Evolutionary conservation across 2,113 vertebrate genomes (phyloP).

Genomic region (Ceyx margarethae): DNA sequence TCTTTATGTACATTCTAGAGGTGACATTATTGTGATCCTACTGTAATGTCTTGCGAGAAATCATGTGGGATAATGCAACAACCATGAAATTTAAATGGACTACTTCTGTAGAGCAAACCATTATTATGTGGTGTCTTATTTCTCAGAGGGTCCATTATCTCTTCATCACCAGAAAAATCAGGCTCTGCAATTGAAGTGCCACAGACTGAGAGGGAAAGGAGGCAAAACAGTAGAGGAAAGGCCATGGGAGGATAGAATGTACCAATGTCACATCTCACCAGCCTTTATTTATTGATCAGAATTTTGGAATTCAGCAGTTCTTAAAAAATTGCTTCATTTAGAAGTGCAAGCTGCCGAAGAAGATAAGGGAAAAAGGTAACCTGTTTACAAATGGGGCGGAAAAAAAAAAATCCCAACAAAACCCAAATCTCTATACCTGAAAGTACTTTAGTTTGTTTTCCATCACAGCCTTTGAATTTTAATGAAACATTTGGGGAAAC

Average conservation of each 20-base stretch:
- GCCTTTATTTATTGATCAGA: neutral
- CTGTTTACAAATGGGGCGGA: neutral
- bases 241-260: neutral
- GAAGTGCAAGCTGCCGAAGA: slow-evolving; percentile 16
- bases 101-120: slow-evolving; percentile 8
- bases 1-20: neutral
- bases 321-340: neutral
- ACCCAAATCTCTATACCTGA: neutral
- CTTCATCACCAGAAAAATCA: slow-evolving; percentile 50
- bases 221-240: neutral
- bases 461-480: slow-evolving; percentile 47
- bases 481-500: slow-evolving; percentile 62
- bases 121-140: slow-evolving; percentile 41
- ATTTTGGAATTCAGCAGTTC: neutral
- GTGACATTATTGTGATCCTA: slow-evolving; percentile 19
- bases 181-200: neutral
- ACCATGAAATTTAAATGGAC: slow-evolving; percentile 66
- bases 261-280: neutral
- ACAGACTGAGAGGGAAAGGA: neutral
- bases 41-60: slow-evolving; percentile 45
- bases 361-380: slow-evolving; percentile 33
- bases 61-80: slow-evolving; percentile 36
- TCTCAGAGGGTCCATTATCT: slow-evolving; percentile 57
- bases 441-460: slow-evolving; percentile 33
- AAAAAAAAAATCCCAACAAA: neutral